A percentile compares a stretch with the other conserved stretches of the same genome.
These are phyloP conservation scores for Craseonycteris thonglongyai DNA, from an alignment of 2,113 vertebrate genomes.

Conservation along the genomic window DNA sequence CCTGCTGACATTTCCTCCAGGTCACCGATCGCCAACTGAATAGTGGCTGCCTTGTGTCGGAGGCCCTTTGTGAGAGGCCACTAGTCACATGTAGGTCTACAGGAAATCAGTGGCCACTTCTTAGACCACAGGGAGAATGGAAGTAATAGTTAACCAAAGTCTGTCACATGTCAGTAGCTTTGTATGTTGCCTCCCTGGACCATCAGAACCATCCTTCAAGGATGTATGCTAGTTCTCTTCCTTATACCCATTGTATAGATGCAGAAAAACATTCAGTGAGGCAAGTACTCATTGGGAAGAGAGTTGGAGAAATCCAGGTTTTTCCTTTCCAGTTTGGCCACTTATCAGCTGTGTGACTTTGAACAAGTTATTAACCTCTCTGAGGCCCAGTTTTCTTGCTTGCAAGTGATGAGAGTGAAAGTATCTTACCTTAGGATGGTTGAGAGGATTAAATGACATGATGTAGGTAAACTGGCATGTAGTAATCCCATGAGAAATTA, in stretches of 20 bases:
- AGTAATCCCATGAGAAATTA: background rate
- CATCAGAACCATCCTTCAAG: background rate
- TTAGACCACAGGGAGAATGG: background rate
- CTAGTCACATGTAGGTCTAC: background rate
- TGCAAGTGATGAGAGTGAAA: background rate
- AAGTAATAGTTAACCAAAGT: background rate
- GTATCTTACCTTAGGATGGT: background rate
- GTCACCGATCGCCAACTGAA: background rate
- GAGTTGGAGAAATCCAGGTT: background rate
- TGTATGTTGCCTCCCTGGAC: background rate
- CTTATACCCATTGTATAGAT: background rate
- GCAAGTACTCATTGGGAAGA: background rate
- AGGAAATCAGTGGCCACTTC: background rate
- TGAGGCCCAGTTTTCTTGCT: background rate
- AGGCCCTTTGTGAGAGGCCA: background rate
- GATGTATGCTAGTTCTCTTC: background rate
- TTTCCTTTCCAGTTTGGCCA: background rate
- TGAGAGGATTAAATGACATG: background rate
- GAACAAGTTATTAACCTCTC: background rate
- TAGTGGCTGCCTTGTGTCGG: background rate
- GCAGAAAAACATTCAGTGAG: background rate
- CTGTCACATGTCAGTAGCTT: background rate
- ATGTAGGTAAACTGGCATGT: background rate
- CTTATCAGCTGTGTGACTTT: background rate
- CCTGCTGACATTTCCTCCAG: background rate